A percentile compares a stretch with the other conserved stretches of the same genome.
Conservation (phyloP, 2,113 vertebrate genomes). For the Poeciliopsis turrubarensis region DNA sequence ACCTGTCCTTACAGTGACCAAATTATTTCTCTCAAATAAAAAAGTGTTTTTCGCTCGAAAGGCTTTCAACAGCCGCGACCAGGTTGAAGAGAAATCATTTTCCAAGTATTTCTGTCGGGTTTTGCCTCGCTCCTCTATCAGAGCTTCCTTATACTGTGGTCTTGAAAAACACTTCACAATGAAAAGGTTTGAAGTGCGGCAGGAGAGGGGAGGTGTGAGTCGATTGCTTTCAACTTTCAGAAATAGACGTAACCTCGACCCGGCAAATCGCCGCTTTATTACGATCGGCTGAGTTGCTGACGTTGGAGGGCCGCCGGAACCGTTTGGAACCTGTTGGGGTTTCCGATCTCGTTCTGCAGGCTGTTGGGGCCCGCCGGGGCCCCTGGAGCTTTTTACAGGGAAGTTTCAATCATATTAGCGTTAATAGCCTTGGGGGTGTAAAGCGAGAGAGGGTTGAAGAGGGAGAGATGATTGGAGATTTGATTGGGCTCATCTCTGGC, state of each 20-base stretch:
- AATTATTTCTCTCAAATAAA: conserved; percentile 31
- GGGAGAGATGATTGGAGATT: neutral
- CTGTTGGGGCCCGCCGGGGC: conserved; percentile 20
- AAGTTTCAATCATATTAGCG: conserved; percentile 63
- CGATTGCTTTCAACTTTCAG: conserved; percentile 51
- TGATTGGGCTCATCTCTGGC: conserved; percentile 31
- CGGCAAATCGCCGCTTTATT: conserved; percentile 17
- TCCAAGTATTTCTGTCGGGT: conserved; percentile 28
- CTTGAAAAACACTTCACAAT: conserved; percentile 47
- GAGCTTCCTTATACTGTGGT: conserved; percentile 32
- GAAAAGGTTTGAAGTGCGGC: conserved; percentile 1
- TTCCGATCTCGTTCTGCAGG: conserved; percentile 38
- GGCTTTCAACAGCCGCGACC: conserved; percentile 36
- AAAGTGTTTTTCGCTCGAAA: conserved; percentile 30
- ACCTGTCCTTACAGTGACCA: neutral
- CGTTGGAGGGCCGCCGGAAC: conserved; percentile 25
- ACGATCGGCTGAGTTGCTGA: conserved; percentile 31
- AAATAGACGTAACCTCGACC: conserved; percentile 5
- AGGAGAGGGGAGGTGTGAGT: neutral
- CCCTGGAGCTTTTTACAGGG: conserved; percentile 45
- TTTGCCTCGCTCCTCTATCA: conserved; percentile 49
- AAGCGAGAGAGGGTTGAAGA: neutral
- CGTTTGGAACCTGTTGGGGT: conserved; percentile 43
- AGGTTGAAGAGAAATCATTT: conserved; percentile 41
- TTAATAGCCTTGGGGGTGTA: conserved; percentile 36